Percentiles rank a stretch among this genome's conserved stretches.
These are phyloP conservation scores for Tetropium fuscum DNA, from an alignment of 2,888 invertebrate species.

Conservation along the genomic window DNA sequence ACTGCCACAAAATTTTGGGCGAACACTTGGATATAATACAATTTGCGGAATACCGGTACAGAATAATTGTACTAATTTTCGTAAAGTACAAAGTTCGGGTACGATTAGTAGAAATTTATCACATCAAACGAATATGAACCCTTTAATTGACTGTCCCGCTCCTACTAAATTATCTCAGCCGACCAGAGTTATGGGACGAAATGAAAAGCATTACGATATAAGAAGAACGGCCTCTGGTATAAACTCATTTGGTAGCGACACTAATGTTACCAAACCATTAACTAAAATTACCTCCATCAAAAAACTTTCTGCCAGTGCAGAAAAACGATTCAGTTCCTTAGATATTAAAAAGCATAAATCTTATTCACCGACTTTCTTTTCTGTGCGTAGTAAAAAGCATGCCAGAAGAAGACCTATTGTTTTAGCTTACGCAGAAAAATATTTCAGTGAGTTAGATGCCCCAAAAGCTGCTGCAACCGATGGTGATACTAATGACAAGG, in stretches of 20 bases:
- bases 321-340: slow-evolving; percentile 60
- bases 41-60: slow-evolving; percentile 36
- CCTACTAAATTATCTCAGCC: slow-evolving; percentile 6
- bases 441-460: slow-evolving; percentile 43
- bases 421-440: slow-evolving; percentile 61
- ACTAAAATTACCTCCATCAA: slow-evolving; percentile 30
- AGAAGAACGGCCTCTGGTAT: slow-evolving; percentile 58
- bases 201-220: slow-evolving; percentile 55
- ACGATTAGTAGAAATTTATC: not conserved
- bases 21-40: slow-evolving; percentile 35
- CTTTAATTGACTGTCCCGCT: not conserved
- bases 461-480: not conserved
- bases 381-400: slow-evolving; percentile 65
- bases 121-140: not conserved
- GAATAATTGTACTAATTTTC: not conserved
- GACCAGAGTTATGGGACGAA: slow-evolving; percentile 52
- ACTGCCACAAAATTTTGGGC: slow-evolving; percentile 42
- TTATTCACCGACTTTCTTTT: slow-evolving; percentile 65
- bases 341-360: slow-evolving; percentile 63
- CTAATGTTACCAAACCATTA: slow-evolving; percentile 21
- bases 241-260: slow-evolving; percentile 35
- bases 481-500: not conserved
- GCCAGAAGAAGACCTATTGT: slow-evolving; percentile 62
- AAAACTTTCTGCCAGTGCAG: slow-evolving; percentile 40
- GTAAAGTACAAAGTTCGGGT: slow-evolving; percentile 9